Conservation (phyloP, 35 echinoderm and acorn worm species). For the Ptychodera flava region DNA sequence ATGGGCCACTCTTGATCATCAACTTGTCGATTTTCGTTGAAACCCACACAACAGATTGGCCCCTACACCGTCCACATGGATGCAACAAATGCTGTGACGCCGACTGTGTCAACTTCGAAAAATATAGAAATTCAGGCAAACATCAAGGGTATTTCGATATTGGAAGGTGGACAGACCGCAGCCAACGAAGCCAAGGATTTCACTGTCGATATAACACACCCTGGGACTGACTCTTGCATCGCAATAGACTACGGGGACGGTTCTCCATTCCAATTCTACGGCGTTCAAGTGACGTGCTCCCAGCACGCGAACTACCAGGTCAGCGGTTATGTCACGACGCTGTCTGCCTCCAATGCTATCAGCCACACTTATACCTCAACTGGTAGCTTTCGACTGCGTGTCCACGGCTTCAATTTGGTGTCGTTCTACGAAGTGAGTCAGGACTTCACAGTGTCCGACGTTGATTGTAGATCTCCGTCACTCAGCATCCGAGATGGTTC, state of each 20-base stretch:
- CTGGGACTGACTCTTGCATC: conserved; percentile 38
- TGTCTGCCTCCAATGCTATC: neutral
- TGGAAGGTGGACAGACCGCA: neutral
- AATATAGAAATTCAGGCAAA: conserved; percentile 23
- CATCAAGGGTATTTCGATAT: conserved; percentile 26
- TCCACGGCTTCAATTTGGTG: conserved; percentile 38
- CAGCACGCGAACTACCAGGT: neutral
- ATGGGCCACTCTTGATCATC: too few species aligned
- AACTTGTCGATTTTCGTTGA: too few species aligned
- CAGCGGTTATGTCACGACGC: neutral
- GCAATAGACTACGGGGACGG: conserved; percentile 28
- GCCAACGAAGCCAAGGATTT: conserved; percentile 34
- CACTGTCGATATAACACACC: conserved; percentile 7
- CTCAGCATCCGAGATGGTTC: conserved; percentile 21
- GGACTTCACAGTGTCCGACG: conserved; percentile 24
- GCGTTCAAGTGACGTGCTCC: conserved; percentile 7
- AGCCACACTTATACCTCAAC: conserved; percentile 14
- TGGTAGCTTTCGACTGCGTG: conserved; percentile 15
- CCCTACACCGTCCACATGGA: neutral
- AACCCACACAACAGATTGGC: conserved; percentile 6
- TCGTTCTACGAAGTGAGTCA: neutral
- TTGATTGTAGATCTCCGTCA: conserved; percentile 19
- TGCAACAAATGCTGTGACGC: conserved; percentile 30
- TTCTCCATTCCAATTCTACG: neutral
- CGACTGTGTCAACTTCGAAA: neutral